Base-by-base conservation (phyloP, 1,140 invertebrate genomes). In the Carposina sasakii region DNA sequence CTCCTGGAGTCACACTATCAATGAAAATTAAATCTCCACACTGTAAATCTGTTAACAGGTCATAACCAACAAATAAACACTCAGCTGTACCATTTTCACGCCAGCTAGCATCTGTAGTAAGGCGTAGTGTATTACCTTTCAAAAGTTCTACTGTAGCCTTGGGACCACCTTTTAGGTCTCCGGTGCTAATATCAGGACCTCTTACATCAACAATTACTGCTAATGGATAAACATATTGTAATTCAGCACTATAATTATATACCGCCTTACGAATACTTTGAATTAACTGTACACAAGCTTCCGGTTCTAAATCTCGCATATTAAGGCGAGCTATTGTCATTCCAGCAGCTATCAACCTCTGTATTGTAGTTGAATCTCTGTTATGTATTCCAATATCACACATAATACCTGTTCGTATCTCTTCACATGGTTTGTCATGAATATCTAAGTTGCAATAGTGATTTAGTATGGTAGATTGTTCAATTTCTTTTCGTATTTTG, bases 261-360 rank as follows among this genome's bases (percentile, higher is more conserved):
- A 82, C 81, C 31, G 81, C 81, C 69, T 81, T 76, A 45, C 81
- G 62, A 23, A 85, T 68, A 47, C 78, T 77, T 60, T 85, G 81
- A 50, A 81, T 62, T 30, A 85, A 57, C 52, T 85, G 81, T 8
- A 60, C 63, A 59, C 76, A 76, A 44, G 67, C 69, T 45, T 85
- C 76, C 12, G 78, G 76, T 52, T 85, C 77, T 28, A 81, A 46
- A 58, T 85, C 72, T 42, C 75, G 60, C 39, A 82, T 59, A 36
- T 79, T 76, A 23, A 85, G 55, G 46, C 74, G 63, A 36, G 81
- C 79, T 22, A 85, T 67, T 3, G 79, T 85, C 76, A 85, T 77
- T 19, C 81, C 81, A 28, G 76, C 64, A 31, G 79, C 77, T 21
- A 85, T 81, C 30, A 83, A 58, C 54, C 66, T 66, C 56, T 82